Evolutionary conservation across 2,113 vertebrate genomes (phyloP).

Genomic region (Mionectes macconnelli): DNA sequence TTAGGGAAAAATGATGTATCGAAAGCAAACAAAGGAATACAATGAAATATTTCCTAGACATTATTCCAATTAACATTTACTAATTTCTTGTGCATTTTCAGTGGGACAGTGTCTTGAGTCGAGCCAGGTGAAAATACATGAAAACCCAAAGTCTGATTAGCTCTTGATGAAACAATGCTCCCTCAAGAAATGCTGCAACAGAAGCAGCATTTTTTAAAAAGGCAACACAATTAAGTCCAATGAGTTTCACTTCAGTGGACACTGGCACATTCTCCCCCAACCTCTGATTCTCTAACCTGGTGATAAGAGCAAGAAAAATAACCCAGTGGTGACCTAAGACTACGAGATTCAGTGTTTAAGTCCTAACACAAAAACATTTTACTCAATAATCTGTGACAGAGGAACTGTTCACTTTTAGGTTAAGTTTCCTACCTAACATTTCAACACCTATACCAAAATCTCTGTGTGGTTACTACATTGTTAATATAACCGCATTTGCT

Average conservation of each 20-base stretch:
- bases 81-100: neutral
- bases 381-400: neutral
- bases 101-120: neutral
- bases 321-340: neutral
- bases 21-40: neutral
- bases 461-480: neutral
- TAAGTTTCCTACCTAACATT: neutral
- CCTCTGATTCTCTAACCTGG: neutral
- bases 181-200: neutral
- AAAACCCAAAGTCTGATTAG: neutral
- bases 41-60: neutral
- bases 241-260: neutral
- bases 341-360: neutral
- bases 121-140: neutral
- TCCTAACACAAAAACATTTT: neutral
- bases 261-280: neutral
- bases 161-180: neutral
- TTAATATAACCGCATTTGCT: fast-evolving
- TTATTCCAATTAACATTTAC: neutral
- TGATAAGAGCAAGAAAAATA: neutral
- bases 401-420: neutral
- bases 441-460: neutral
- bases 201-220: neutral
- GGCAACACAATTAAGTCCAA: neutral
- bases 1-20: neutral